Conservation (phyloP, 2,888 invertebrate genomes). For the Theodoxus fluviatilis region DNA sequence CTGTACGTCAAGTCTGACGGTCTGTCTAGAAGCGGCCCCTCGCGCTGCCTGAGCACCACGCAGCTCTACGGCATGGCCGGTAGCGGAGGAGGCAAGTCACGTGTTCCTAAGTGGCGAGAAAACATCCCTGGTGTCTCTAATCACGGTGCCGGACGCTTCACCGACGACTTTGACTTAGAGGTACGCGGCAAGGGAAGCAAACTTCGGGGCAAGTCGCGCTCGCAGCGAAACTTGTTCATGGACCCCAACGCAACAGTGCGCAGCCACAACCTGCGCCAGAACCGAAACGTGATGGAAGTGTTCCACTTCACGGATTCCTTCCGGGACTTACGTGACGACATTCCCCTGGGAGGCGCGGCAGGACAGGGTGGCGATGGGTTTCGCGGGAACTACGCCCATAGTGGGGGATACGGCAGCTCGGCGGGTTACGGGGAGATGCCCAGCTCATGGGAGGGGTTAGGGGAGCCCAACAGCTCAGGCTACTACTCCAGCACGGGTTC, state of each 20-base stretch:
- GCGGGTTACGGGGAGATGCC: too few relatives aligned
- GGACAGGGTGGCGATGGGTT: too few relatives aligned
- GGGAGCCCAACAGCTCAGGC: too few relatives aligned
- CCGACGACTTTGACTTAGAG: slow-evolving; percentile 34
- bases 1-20: slow-evolving; percentile 13
- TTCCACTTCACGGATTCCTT: slow-evolving; percentile 48
- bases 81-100: slow-evolving; percentile 10
- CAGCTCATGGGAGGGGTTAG: too few relatives aligned
- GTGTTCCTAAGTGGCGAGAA: slow-evolving; percentile 23
- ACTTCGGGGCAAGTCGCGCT: slow-evolving; percentile 34
- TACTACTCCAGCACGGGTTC: too few relatives aligned
- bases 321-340: slow-evolving; percentile 25
- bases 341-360: too few relatives aligned
- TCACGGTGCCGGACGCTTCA: slow-evolving; percentile 27
- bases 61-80: not conserved
- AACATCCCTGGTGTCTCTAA: slow-evolving; percentile 9
- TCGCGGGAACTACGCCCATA: too few relatives aligned
- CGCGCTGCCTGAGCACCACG: not conserved
- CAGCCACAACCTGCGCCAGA: slow-evolving; percentile 50
- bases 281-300: slow-evolving; percentile 47
- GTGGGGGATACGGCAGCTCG: too few relatives aligned
- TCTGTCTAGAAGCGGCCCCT: slow-evolving; percentile 10
- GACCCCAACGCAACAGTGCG: slow-evolving; percentile 55
- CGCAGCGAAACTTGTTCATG: slow-evolving; percentile 42
- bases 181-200: slow-evolving; percentile 4